Conservation (phyloP, 2,113 vertebrate species). For the Paradoxurus hermaphroditus region DNA sequence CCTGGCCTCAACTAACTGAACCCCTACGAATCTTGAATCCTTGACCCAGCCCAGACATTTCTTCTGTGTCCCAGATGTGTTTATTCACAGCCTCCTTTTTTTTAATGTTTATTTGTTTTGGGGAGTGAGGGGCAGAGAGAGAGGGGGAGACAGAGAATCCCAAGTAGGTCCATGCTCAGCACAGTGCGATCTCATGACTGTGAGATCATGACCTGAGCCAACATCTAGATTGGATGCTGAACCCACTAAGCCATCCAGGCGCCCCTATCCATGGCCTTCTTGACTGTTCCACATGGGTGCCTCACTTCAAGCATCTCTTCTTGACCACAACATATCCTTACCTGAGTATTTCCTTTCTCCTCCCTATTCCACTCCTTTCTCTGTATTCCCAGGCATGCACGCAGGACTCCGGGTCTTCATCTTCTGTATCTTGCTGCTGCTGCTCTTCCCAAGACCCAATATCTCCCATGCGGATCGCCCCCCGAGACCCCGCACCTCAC, state of each 20-base stretch:
- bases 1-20: not conserved
- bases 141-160: no score
- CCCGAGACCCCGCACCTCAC: not conserved
- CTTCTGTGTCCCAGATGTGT: not conserved
- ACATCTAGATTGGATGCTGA: no score
- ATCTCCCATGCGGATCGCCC: accelerated
- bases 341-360: not conserved
- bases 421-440: accelerated
- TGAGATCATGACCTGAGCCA: no score
- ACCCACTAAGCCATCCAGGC: no score
- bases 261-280: not conserved
- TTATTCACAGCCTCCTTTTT: not conserved
- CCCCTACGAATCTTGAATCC: not conserved
- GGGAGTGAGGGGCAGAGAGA: no score
- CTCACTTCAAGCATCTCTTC: not conserved
- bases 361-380: no score
- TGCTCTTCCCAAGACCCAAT: not conserved
- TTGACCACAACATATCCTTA: not conserved
- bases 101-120: no score
- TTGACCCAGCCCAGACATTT: no score
- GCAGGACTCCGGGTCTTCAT: not conserved
- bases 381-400: not conserved
- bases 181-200: no score
- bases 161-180: no score
- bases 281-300: not conserved